Evolutionary conservation across 1,140 invertebrate genomes (phyloP).

Genomic region (Epicauta chinensis): DNA sequence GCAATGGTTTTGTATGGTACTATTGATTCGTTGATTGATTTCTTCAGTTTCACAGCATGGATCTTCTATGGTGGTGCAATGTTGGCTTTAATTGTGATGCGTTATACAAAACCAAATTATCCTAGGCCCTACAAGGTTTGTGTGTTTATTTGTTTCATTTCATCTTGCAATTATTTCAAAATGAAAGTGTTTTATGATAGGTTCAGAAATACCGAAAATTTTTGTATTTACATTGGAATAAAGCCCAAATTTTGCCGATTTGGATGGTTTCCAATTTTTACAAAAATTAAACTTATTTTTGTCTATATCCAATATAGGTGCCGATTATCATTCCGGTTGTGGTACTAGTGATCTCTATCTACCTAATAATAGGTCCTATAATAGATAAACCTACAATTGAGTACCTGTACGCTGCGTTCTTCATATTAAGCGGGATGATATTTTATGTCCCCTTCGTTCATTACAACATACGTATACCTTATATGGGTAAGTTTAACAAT

Average conservation of each 20-base stretch:
- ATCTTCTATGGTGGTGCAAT: slow-evolving; percentile 91
- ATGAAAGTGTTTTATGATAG: not conserved
- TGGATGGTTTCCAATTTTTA: too few species aligned
- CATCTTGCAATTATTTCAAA: not conserved
- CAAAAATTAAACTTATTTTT: too few species aligned
- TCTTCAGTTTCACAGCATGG: slow-evolving; percentile 94
- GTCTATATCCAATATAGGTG: slow-evolving; percentile 62
- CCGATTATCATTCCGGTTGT: slow-evolving; percentile 85
- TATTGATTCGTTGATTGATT: slow-evolving; percentile 86
- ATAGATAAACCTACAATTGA: slow-evolving; percentile 85
- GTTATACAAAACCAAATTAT: slow-evolving; percentile 79
- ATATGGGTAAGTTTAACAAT: slow-evolving; percentile 66
- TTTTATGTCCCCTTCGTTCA: slow-evolving; percentile 93
- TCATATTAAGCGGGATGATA: slow-evolving; percentile 80
- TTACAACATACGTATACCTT: slow-evolving; percentile 71
- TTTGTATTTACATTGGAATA: not conserved
- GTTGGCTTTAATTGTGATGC: slow-evolving; percentile 81
- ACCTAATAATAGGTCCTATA: slow-evolving; percentile 89
- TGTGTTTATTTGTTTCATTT: not conserved
- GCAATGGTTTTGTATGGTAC: slow-evolving; percentile 84
- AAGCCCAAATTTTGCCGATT: too few species aligned
- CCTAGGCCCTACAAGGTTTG: slow-evolving; percentile 81
- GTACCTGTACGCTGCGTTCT: slow-evolving; percentile 84
- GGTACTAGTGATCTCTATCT: slow-evolving; percentile 81
- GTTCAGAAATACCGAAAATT: too few species aligned